These are phyloP conservation scores for Acrocephalus kingi DNA, from an alignment of 2,113 vertebrate species.

Conservation along the genomic window DNA sequence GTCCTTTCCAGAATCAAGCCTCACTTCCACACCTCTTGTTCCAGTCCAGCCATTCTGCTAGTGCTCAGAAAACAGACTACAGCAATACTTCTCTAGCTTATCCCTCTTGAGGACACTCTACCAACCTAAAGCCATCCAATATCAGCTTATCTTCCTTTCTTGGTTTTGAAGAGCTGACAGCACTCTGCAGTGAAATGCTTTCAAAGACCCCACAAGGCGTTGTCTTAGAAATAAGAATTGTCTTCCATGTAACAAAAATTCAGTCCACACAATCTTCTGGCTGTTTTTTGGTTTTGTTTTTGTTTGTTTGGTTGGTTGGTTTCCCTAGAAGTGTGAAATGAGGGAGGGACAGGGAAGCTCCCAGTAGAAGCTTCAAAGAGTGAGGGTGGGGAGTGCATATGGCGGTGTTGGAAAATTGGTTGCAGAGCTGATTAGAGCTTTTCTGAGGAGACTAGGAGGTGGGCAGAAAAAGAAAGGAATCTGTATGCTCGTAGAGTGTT, in stretches of 20 bases:
- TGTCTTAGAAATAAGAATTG: not conserved
- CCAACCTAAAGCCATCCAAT: not conserved
- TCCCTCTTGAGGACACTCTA: not conserved
- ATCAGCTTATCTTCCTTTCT: not conserved
- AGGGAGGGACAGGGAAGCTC: not conserved
- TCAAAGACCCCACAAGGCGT: fast-evolving
- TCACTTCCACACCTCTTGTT: not conserved
- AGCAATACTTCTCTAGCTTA: not conserved
- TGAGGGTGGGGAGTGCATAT: fast-evolving
- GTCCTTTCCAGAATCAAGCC: not conserved
- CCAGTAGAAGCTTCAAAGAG: not conserved
- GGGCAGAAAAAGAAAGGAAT: not conserved
- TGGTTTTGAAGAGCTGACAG: not conserved
- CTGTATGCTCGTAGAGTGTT: not conserved
- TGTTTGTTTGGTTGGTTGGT: not conserved
- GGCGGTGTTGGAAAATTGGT: not conserved
- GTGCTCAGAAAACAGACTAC: not conserved
- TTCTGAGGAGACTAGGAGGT: not conserved
- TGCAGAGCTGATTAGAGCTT: not conserved
- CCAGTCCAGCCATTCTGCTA: not conserved
- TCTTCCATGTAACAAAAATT: not conserved
- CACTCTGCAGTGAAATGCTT: not conserved
- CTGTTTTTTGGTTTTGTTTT: not conserved
- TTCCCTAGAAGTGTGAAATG: not conserved
- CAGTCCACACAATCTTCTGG: not conserved